Evolutionary conservation across 2,113 vertebrate genomes (phyloP), one percentile per base, ranked within the genome.

Genomic region (Piaya cayana): DNA sequence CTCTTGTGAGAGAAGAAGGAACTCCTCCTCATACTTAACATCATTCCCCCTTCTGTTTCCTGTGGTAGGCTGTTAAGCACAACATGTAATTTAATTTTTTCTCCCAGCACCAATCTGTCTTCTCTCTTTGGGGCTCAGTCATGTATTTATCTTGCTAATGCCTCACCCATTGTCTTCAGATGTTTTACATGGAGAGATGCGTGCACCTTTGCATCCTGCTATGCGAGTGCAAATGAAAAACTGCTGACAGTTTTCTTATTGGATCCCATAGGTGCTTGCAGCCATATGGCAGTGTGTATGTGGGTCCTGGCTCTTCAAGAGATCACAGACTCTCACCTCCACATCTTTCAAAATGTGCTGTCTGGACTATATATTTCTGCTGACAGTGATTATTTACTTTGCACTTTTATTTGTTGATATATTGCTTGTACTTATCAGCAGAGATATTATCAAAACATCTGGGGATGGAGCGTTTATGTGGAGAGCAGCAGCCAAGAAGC

Each of bases 331-430:
- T 75, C 91, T 86, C 90, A 92, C 86, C 55, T 90, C 91, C 58
- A 76, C 58, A 6, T 59, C 69, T 95, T 93, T 88, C 67, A 92
- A 86, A 75, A 70, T 2, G 10, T 71, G 82, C 86, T 70, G 95
- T 91, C 77, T 89, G 7, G 9, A 59, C 77, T 23, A 50, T 72
- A 50, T 71, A 88, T 90, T 94, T 77, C 84, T 86, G 84, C 82
- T 93, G 95, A 97, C 82, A 93, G 95, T 59, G 95, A 97, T 96
- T 97, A 97, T 96, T 97, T 89, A 90, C 75, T 86, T 86, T 75
- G 70, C 58, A 68, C 93, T 94, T 97, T 91, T 74, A 90, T 93
- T 93, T 88, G 42, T 74, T 93, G 95, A 94, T 93, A 58, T 78
- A 90, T 68, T 65, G 56, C 64, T 85, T 56, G 62, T 30, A 91